phyloP scores from a whole-genome alignment of 2,113 vertebrate species.

The Ifrita kowaldi region DNA sequence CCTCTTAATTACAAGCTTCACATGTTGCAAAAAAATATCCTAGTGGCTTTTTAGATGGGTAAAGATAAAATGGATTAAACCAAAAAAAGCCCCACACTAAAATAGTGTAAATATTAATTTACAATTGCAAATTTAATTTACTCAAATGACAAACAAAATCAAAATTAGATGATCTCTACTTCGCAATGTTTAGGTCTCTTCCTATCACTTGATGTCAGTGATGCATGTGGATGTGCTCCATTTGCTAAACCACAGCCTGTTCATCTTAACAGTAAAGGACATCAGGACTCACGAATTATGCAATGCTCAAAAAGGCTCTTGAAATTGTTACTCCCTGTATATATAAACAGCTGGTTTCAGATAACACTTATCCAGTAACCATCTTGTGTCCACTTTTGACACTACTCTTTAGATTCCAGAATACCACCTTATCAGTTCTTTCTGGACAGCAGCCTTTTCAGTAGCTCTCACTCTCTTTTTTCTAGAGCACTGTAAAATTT shows the following conservation, averaged over 20 bases:
- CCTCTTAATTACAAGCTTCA: not conserved
- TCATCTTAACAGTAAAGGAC: not conserved
- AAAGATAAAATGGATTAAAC: not conserved
- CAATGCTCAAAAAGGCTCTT: not conserved
- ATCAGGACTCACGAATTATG: not conserved
- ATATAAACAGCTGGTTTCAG: not conserved
- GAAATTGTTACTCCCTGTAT: not conserved
- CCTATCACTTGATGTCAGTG: not conserved
- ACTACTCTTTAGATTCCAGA: not conserved
- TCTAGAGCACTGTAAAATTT: not conserved
- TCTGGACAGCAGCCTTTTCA: not conserved
- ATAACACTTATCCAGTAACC: not conserved
- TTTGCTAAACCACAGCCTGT: not conserved
- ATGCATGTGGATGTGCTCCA: not conserved
- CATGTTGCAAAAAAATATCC: not conserved
- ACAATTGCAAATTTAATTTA: not conserved
- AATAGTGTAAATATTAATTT: not conserved
- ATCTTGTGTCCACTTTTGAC: not conserved
- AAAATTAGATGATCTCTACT: not conserved
- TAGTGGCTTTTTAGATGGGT: not conserved
- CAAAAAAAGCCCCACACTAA: rapidly evolving
- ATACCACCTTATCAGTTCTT: not conserved
- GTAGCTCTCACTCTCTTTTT: not conserved
- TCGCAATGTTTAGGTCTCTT: not conserved
- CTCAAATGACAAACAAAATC: not conserved